Conservation (phyloP, 2,888 invertebrate genomes). For the Tiphia femorata region DNA sequence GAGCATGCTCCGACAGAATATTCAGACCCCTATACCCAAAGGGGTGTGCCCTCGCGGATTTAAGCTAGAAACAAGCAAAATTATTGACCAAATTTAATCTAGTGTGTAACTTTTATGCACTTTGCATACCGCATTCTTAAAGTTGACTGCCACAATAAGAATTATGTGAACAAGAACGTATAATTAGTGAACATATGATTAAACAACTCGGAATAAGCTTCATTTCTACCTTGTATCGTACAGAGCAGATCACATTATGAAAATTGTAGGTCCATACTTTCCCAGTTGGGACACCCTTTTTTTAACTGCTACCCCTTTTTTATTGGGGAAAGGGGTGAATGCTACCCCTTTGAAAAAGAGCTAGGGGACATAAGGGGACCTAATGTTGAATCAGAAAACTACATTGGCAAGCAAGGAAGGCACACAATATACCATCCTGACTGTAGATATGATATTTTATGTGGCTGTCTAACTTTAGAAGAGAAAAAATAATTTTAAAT, state of each 20-base stretch:
- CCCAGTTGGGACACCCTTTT: constrained; percentile 52
- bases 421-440: background rate
- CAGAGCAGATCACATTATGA: constrained; percentile 4
- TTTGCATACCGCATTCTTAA: background rate
- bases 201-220: background rate
- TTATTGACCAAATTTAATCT: constrained; percentile 42
- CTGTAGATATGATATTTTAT: too few species aligned
- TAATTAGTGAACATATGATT: too few species aligned
- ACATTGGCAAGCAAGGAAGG: too few species aligned
- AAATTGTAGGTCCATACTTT: constrained; percentile 46
- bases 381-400: constrained; percentile 24
- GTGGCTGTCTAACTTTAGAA: too few species aligned
- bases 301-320: constrained; percentile 59
- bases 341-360: constrained; percentile 55
- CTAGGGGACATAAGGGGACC: constrained; percentile 31
- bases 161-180: background rate
- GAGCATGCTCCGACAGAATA: constrained; percentile 51
- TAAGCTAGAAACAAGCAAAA: constrained; percentile 32
- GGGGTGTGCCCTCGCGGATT: constrained; percentile 44
- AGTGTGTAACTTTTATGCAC: background rate
- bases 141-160: background rate
- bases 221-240: constrained; percentile 1
- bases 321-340: constrained; percentile 54
- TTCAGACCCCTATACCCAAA: constrained; percentile 51
- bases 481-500: too few species aligned